A percentile compares a stretch with the other conserved stretches of the same genome.
phyloP scores from a whole-genome alignment of 1,140 invertebrate species.

The Pogonomyrmex californicus region DNA sequence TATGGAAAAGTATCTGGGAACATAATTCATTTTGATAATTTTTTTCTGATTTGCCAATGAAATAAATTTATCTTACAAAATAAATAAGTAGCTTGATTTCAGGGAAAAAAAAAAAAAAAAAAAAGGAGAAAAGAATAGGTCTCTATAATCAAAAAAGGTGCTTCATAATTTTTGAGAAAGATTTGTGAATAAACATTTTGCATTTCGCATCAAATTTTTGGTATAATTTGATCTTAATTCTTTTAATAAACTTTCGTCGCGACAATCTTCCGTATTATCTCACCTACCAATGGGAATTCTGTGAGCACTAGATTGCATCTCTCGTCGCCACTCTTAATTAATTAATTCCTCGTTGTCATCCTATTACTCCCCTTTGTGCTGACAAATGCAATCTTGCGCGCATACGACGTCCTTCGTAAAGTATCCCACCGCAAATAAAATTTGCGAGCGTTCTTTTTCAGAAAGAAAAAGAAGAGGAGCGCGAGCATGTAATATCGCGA shows the following conservation, averaged over 20 bases:
- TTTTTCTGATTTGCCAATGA: not conserved
- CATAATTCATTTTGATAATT: not conserved
- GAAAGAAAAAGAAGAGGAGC: not conserved
- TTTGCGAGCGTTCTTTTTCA: slow-evolving; percentile 17
- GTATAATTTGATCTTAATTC: not conserved
- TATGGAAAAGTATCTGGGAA: not conserved
- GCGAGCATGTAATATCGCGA: slow-evolving; percentile 30
- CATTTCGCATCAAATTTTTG: not conserved
- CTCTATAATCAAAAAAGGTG: not conserved
- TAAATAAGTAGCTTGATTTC: not conserved
- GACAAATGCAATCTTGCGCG: slow-evolving; percentile 39
- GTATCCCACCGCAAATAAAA: slow-evolving; percentile 27
- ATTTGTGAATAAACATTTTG: not conserved
- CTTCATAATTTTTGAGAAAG: not conserved
- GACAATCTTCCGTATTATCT: slow-evolving; percentile 34
- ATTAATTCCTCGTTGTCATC: slow-evolving; percentile 49
- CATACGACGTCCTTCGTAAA: not conserved
- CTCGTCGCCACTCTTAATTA: slow-evolving; percentile 37
- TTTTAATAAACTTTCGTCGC: slow-evolving; percentile 4
- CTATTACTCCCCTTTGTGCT: slow-evolving; percentile 17
- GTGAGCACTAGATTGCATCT: slow-evolving; percentile 32
- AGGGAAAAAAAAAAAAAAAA: no score
- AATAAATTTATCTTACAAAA: not conserved
- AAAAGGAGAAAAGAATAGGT: no score
- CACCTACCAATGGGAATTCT: slow-evolving; percentile 19